A percentile compares a stretch with the other conserved stretches of the same genome.
These are phyloP conservation scores for Rhinophrynus dorsalis DNA, from an alignment of 2,797 vertebrate genomes.

Conservation along the genomic window DNA sequence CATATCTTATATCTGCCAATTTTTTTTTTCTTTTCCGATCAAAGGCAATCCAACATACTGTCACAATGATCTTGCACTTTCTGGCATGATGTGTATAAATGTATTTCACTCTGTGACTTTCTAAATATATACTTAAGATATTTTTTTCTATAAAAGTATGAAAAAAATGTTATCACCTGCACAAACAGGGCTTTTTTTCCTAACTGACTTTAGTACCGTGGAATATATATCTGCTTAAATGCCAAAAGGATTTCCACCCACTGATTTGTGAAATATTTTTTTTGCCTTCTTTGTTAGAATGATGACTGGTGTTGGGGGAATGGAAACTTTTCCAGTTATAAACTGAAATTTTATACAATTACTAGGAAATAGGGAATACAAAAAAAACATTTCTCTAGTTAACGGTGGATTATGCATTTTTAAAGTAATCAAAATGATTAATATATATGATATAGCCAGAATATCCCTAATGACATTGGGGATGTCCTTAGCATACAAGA, in stretches of 20 bases:
- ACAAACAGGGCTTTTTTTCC: neutral
- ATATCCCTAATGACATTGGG: no score
- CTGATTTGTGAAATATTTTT: constrained; percentile 2
- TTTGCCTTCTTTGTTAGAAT: neutral
- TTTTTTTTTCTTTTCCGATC: neutral
- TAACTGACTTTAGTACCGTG: neutral
- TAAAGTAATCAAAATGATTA: no score
- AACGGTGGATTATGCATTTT: no score
- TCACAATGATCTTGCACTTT: neutral
- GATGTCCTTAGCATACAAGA: no score
- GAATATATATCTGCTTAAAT: neutral
- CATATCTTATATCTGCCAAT: neutral
- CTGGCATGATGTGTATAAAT: neutral
- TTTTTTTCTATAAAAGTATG: neutral
- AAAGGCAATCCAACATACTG: neutral
- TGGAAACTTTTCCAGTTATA: neutral
- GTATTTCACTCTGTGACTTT: neutral
- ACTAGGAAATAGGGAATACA: no score
- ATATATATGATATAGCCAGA: no score
- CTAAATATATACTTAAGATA: constrained; percentile 32
- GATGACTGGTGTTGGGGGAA: neutral
- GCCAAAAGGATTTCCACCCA: neutral
- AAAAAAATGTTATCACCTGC: neutral
- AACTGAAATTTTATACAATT: neutral
- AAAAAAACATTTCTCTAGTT: no score